Conservation (phyloP, 2,888 invertebrate species). For the Lycocerus yunnanus region DNA sequence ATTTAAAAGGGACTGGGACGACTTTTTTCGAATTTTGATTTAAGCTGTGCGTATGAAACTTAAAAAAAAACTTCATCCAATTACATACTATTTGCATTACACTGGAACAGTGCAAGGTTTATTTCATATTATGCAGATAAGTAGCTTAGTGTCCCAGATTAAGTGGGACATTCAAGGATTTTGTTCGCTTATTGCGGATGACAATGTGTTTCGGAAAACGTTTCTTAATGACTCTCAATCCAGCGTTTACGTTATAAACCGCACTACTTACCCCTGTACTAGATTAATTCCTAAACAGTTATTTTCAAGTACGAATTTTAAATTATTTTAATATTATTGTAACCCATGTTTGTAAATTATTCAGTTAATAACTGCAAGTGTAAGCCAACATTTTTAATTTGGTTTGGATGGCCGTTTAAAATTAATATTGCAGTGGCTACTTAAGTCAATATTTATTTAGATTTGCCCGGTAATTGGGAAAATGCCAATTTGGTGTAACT, state of each 20-base stretch:
- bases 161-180: neutral
- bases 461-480: neutral
- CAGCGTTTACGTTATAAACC: neutral
- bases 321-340: neutral
- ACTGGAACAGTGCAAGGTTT: neutral
- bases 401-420: neutral
- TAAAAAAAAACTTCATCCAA: neutral
- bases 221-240: neutral
- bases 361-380: neutral
- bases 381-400: neutral
- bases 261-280: neutral
- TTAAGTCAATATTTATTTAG: neutral
- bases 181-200: neutral
- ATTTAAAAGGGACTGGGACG: neutral
- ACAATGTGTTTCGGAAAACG: neutral
- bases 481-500: neutral
- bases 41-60: too few relatives aligned
- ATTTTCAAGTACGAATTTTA: too few relatives aligned
- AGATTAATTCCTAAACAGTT: neutral
- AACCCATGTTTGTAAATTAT: neutral
- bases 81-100: too few relatives aligned
- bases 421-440: neutral
- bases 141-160: neutral
- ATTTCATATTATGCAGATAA: neutral
- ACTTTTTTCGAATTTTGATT: too few relatives aligned